These are phyloP conservation scores for Dryocosmus kuriphilus DNA, from an alignment of 2,888 invertebrate genomes.

Conservation along the genomic window DNA sequence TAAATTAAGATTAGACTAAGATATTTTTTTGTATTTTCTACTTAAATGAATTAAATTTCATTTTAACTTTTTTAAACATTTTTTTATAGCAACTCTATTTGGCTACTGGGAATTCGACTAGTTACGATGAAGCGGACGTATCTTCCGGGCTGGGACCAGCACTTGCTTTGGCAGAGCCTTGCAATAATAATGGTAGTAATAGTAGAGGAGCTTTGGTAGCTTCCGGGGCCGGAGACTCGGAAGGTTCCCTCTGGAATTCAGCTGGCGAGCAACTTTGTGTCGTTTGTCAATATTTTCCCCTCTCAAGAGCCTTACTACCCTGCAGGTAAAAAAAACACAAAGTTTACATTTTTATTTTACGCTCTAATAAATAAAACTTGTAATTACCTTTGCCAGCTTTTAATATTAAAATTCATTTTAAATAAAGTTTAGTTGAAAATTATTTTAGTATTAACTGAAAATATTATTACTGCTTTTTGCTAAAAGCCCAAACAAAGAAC, in stretches of 20 bases:
- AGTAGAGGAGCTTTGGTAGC: constrained; percentile 71
- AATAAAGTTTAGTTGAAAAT: no score
- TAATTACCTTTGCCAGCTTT: constrained; percentile 69
- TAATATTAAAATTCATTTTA: no score
- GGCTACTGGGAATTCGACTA: constrained; percentile 83
- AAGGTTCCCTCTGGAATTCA: constrained; percentile 80
- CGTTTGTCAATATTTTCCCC: constrained; percentile 88
- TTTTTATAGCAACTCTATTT: constrained; percentile 86
- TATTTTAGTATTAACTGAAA: no score
- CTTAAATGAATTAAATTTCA: background rate
- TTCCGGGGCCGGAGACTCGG: constrained; percentile 76
- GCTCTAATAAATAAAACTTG: constrained; percentile 64
- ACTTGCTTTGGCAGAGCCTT: constrained; percentile 80
- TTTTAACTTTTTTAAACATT: background rate
- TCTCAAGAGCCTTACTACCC: constrained; percentile 89
- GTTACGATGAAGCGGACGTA: constrained; percentile 79
- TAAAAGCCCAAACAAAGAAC: background rate
- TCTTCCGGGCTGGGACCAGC: constrained; percentile 73
- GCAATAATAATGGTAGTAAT: constrained; percentile 69
- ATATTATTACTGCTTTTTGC: no score
- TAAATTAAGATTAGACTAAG: no score
- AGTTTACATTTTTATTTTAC: background rate
- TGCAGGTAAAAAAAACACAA: constrained; percentile 78
- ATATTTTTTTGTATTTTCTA: no score
- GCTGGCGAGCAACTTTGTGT: constrained; percentile 85